These are phyloP conservation scores for Crematogaster levior DNA, from an alignment of 2,888 invertebrate genomes.

Conservation along the genomic window DNA sequence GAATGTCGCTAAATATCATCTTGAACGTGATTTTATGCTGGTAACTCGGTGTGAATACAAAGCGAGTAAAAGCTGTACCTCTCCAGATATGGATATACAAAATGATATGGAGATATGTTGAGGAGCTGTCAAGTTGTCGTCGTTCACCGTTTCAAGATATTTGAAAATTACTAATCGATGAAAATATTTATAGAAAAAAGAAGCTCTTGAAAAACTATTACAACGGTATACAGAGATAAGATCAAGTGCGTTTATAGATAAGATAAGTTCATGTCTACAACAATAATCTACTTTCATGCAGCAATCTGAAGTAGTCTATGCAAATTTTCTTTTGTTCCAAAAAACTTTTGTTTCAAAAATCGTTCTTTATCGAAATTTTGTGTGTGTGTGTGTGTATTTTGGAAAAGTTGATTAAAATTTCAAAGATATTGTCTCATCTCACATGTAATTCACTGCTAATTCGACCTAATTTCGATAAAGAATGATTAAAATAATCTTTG, in stretches of 20 bases:
- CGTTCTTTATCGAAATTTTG: no score
- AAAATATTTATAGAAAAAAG: background rate
- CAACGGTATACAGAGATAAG: background rate
- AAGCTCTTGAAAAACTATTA: background rate
- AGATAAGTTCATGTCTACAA: background rate
- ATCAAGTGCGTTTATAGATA: background rate
- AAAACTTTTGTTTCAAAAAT: no score
- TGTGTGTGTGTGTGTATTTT: no score
- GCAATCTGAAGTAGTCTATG: background rate
- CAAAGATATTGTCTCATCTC: background rate
- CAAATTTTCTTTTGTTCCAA: background rate
- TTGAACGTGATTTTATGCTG: constrained; percentile 43
- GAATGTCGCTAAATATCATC: constrained; percentile 52
- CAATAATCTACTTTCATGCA: background rate
- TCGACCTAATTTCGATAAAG: constrained; percentile 31
- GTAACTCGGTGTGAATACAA: constrained; percentile 39
- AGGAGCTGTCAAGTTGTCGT: constrained; percentile 26
- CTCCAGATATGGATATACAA: background rate
- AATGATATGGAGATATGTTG: constrained; percentile 14
- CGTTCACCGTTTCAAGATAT: constrained; percentile 17
- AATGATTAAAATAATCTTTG: constrained; percentile 28
- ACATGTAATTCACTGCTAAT: background rate
- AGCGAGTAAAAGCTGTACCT: constrained; percentile 21
- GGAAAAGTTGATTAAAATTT: background rate
- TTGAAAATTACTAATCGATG: constrained; percentile 18